phyloP scores from a whole-genome alignment of 2,888 invertebrate species.

The Crioceris asparagi region DNA sequence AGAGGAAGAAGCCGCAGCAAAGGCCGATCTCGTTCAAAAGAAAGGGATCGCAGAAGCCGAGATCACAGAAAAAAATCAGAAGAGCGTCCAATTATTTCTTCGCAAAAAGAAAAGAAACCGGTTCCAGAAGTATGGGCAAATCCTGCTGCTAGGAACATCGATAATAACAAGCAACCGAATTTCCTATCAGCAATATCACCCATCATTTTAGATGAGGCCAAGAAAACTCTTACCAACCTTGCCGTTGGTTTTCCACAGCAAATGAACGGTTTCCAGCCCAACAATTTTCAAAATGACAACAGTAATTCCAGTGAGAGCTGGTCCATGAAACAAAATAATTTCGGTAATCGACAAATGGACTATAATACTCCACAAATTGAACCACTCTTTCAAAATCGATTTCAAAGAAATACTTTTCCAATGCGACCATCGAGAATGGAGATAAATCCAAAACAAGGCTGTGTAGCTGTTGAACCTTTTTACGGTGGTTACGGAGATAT shows the following conservation, averaged over 20 bases:
- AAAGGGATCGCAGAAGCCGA: conserved; percentile 32
- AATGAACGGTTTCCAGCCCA: conserved; percentile 20
- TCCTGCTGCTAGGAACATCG: conserved; percentile 8
- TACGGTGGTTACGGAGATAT: conserved; percentile 71
- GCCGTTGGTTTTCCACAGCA: conserved; percentile 26
- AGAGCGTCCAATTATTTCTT: conserved; percentile 10
- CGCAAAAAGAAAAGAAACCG: conserved; percentile 5
- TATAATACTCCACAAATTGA: conserved; percentile 4
- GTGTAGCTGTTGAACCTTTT: conserved; percentile 62
- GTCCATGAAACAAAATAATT: conserved; percentile 9
- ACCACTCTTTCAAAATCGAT: conserved; percentile 13
- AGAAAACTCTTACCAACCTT: conserved; percentile 50
- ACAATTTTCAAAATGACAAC: conserved; percentile 7
- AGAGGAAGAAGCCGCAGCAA: conserved; percentile 48
- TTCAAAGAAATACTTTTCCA: conserved; percentile 16
- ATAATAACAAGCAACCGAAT: background rate
- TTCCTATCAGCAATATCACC: background rate
- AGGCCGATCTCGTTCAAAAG: conserved; percentile 44
- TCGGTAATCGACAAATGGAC: conserved; percentile 2
- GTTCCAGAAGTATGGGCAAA: conserved; percentile 21
- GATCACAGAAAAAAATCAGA: conserved; percentile 26
- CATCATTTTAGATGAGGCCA: conserved; percentile 36
- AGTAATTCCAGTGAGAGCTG: conserved; percentile 10
- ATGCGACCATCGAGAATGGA: background rate
- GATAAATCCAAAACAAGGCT: conserved; percentile 33